Base-by-base conservation (phyloP, 2,113 vertebrate genomes). In the Stigmatopora nigra region DNA sequence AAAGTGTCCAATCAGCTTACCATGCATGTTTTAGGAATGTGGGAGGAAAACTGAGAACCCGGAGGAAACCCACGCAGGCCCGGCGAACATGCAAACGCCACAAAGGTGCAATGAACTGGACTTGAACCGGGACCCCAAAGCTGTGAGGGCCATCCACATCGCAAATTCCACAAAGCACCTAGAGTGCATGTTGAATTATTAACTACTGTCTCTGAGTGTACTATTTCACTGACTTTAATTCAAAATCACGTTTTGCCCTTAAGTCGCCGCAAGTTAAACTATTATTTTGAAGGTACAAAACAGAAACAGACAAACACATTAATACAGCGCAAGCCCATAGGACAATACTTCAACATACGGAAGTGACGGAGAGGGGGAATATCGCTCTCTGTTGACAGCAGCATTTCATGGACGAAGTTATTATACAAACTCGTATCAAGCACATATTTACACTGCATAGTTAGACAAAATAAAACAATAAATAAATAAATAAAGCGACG, bases 241-340 rank as follows among this genome's bases (percentile, higher is more conserved):
- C 4, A 25, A 13, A 22, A 22, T 3, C 1, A 15, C 20, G 14
- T 55, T 25, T 20, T 9, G n/a, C 9, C n/a, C 25, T 31, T 52
- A n/a, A 16, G 6, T 17, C 36, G 3, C 4, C 31, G 4, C 6
- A 59, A 20, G 36, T 12, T 22, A 0, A 17, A 35, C 3, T 7
- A 25, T 71, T 78, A 64, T 71, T 78, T 63, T 75, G 65, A 66
- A 69, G 35, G 58, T 11, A 6, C 11, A 3, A 25, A 0, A 25
- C 61, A 70, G 78, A 79, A 76, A 53, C 53, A 0, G 0, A 8
- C 16, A 22, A 38, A 25, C 41, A 31, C 25, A 31, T 31, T 31
- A 2, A 31, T 31, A 31, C 25, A 31, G 25, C 25, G 25, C 2
- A 31, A 31, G 25, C 25, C 25, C 25, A 31, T 31, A 31, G 25